Evolutionary conservation across 2,113 vertebrate genomes (phyloP).

Genomic region (Ceratotherium simum): DNA sequence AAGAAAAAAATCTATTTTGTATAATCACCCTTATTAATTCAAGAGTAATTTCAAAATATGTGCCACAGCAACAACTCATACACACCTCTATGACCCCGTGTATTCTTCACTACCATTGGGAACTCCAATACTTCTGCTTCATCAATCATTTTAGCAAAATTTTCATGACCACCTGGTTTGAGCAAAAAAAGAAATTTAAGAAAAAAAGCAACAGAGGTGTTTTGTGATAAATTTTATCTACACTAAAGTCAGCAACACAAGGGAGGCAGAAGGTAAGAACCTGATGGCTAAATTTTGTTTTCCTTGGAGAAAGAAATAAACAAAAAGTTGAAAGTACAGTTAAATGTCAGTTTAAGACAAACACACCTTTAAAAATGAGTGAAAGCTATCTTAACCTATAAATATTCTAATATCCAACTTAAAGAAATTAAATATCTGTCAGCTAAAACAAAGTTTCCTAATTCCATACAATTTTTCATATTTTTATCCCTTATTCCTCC

Average conservation of each 20-base stretch:
- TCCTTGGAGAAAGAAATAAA: constrained; percentile 11
- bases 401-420: not conserved
- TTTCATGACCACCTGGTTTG: constrained; percentile 90
- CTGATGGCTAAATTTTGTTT: not conserved
- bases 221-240: not conserved
- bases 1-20: not conserved
- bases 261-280: not conserved
- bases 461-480: not conserved
- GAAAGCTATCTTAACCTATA: not conserved
- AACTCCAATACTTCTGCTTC: constrained; percentile 92
- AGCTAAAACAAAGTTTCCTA: not conserved
- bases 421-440: constrained; percentile 21
- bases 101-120: constrained; percentile 92
- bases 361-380: not conserved
- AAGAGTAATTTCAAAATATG: constrained; percentile 21
- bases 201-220: constrained; percentile 44
- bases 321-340: not conserved
- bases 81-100: constrained; percentile 90
- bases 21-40: not conserved
- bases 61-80: constrained; percentile 66
- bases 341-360: constrained; percentile 37
- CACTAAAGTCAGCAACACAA: not conserved
- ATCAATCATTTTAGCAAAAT: constrained; percentile 93
- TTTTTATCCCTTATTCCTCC: not conserved
- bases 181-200: constrained; percentile 74